Base-by-base conservation (phyloP, 2,888 invertebrate genomes). In the Osedax frankpressi region DNA sequence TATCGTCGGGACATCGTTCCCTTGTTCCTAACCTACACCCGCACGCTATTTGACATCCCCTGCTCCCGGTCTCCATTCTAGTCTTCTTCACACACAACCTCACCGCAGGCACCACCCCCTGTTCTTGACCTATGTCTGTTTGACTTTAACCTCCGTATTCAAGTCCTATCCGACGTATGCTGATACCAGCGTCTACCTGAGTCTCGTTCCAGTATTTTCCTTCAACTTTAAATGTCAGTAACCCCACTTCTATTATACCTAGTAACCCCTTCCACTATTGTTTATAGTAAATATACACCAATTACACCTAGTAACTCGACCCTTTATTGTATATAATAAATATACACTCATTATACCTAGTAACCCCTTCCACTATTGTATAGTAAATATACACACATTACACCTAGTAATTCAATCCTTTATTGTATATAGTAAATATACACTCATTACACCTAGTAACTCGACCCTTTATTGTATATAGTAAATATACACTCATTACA, bases 131-230 rank as follows among this genome's bases (percentile, higher is more conserved):
- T 82, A 92, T 30, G 78, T 84, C 3, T 79, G 84, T 70, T 78
- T 85, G 28, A 80, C 83, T 25, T 86, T 97, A 6, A 90, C 91
- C 77, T 89, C 93, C 0, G 91, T 97, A 81, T 97, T 98, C 85
- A 92, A 95, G 82, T 95, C 97, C 0, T 98, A 98, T 86, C 98
- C 98, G 0, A 91, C 93, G 80, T 87, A 97, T 73, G 96, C 94
- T 44, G 97, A 98, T 86, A 91, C 94, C 75, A 93, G 92, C 70
- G 91, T 97, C 80, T 93, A 93, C 80, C 86, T 97, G 79, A 89
- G 94, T 3, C 86, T 98, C 11, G 84, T 97, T 74, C 96, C 96
- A 19, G 88, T 93, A 82, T 95, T 94, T 91, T 90, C 89, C 81
- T 92, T 94, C 84, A 87, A 93, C 73, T 92, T 92, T 84, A 88